phyloP scores from a whole-genome alignment of 1,140 invertebrate genomes.

The Anthonomus grandis region DNA sequence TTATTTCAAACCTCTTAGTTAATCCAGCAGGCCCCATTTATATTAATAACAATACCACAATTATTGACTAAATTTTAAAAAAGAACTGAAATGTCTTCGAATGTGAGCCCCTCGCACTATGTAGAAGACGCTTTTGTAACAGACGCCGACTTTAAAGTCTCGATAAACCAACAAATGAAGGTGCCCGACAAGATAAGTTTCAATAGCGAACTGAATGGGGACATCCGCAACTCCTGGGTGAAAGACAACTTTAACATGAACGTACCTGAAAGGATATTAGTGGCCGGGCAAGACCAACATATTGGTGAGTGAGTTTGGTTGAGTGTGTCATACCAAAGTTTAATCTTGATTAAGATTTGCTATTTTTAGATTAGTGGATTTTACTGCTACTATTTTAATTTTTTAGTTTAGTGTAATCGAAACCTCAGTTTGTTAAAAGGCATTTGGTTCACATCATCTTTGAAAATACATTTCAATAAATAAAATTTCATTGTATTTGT shows the following conservation, averaged over 20 bases:
- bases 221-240: slow-evolving; percentile 63
- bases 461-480: too few species aligned
- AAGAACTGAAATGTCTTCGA: slow-evolving; percentile 45
- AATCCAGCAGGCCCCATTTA: too few species aligned
- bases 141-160: slow-evolving; percentile 68
- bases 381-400: too few species aligned
- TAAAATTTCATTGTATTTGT: too few species aligned
- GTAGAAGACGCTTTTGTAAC: slow-evolving; percentile 60
- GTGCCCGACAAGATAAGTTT: slow-evolving; percentile 74
- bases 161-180: slow-evolving; percentile 74
- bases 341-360: too few species aligned
- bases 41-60: too few species aligned
- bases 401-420: slow-evolving; percentile 4
- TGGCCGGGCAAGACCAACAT: slow-evolving; percentile 80
- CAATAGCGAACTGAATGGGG: slow-evolving; percentile 57
- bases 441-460: neutral
- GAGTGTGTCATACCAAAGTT: slow-evolving; percentile 5
- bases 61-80: too few species aligned
- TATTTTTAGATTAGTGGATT: too few species aligned
- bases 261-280: slow-evolving; percentile 86
- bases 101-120: slow-evolving; percentile 38
- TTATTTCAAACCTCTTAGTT: too few species aligned
- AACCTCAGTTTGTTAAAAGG: too few species aligned
- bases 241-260: slow-evolving; percentile 80
- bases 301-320: slow-evolving; percentile 50